A percentile compares a stretch with the other conserved stretches of the same genome.
phyloP scores from a whole-genome alignment of 1,140 invertebrate genomes.

The Cyclina sinensis region DNA sequence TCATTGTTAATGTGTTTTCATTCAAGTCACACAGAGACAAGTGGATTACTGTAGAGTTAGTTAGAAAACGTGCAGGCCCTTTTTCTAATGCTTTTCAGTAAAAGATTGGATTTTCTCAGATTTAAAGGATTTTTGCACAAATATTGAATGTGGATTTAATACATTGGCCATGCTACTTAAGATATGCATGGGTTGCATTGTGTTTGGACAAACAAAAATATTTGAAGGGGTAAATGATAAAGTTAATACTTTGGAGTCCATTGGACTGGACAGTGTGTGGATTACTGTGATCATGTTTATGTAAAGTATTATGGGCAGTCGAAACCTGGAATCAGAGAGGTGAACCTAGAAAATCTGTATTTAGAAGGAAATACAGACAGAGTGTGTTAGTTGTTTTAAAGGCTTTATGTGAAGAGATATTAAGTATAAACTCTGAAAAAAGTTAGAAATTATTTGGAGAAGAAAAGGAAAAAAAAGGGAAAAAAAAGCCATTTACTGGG shows the following conservation, averaged over 20 bases:
- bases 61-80: constrained; percentile 38
- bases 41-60: constrained; percentile 43
- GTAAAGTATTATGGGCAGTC: background rate
- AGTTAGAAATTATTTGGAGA: too few species aligned
- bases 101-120: constrained; percentile 60
- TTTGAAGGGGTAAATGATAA: constrained; percentile 16
- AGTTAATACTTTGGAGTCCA: background rate
- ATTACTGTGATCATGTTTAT: background rate
- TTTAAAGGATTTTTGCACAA: constrained; percentile 34
- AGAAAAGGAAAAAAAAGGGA: too few species aligned
- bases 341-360: background rate
- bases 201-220: background rate
- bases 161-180: background rate
- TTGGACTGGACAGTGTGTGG: background rate
- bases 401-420: too few species aligned
- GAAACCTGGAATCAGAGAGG: background rate
- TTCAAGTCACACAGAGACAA: constrained; percentile 1
- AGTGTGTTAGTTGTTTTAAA: too few species aligned
- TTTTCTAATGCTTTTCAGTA: background rate
- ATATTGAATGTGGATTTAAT: constrained; percentile 52
- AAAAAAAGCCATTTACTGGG: too few species aligned
- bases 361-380: too few species aligned
- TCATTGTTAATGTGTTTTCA: constrained; percentile 47
- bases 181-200: background rate
- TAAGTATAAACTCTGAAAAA: too few species aligned